phyloP scores from a whole-genome alignment of 1,140 invertebrate genomes.

The Drosophila orosa region DNA sequence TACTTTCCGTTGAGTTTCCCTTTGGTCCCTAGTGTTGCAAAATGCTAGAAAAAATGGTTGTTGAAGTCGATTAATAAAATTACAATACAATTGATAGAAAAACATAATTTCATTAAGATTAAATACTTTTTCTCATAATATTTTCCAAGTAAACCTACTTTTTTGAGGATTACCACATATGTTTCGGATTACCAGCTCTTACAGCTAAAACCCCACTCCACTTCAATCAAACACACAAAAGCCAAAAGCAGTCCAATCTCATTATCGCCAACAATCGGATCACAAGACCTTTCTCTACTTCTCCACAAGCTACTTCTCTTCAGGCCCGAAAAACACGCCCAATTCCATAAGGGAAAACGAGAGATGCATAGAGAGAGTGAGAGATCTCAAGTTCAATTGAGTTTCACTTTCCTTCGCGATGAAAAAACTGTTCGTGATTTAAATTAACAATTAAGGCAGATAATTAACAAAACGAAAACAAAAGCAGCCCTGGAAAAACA shows the following conservation, averaged over 20 bases:
- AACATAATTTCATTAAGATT: too few relatives aligned
- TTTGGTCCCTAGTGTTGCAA: too few relatives aligned
- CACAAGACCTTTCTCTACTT: constrained; percentile 57
- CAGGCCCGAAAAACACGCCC: constrained; percentile 42
- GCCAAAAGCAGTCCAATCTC: constrained; percentile 21
- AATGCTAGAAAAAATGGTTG: too few relatives aligned
- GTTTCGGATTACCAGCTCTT: background rate
- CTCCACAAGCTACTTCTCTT: constrained; percentile 1
- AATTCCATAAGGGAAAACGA: constrained; percentile 44
- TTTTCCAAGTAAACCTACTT: too few relatives aligned
- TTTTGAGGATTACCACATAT: background rate
- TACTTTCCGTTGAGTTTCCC: too few relatives aligned
- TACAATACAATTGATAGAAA: too few relatives aligned
- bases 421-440: constrained; percentile 46
- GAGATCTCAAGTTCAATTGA: constrained; percentile 53
- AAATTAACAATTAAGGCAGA: constrained; percentile 77
- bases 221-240: constrained; percentile 17
- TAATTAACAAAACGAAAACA: constrained; percentile 76
- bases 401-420: constrained; percentile 65
- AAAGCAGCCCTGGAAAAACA: constrained; percentile 46
- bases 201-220: background rate
- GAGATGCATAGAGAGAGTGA: background rate
- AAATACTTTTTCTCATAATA: background rate
- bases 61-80: too few relatives aligned
- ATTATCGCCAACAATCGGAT: constrained; percentile 48